These are phyloP conservation scores for Serrognathus titanus DNA, from an alignment of 2,888 invertebrate species.

Conservation along the genomic window DNA sequence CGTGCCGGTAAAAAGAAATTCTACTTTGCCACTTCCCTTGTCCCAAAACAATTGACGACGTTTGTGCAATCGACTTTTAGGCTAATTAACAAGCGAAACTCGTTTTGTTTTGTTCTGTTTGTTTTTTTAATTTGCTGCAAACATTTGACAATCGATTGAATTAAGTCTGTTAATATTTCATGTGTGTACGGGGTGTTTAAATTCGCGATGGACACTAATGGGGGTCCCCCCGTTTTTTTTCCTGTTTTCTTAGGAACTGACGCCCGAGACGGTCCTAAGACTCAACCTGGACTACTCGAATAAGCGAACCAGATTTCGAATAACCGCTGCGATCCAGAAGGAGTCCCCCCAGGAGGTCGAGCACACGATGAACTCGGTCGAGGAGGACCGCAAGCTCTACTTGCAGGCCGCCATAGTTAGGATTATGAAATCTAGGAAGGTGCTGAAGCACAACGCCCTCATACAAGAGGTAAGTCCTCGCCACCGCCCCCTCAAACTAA, in stretches of 20 bases:
- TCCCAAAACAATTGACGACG: too few species aligned
- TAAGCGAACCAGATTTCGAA: slow-evolving; percentile 87
- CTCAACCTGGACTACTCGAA: slow-evolving; percentile 83
- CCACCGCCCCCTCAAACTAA: too few species aligned
- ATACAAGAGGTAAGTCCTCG: slow-evolving; percentile 72
- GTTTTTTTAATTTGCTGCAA: too few species aligned
- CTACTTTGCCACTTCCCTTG: too few species aligned
- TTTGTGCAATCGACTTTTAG: too few species aligned
- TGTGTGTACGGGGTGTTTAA: too few species aligned
- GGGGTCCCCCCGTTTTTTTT: slow-evolving; percentile 19
- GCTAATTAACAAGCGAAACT: too few species aligned
- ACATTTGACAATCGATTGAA: too few species aligned
- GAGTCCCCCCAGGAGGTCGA: slow-evolving; percentile 77
- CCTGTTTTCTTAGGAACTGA: slow-evolving; percentile 39
- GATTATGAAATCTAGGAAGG: slow-evolving; percentile 63
- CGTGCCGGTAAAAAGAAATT: too few species aligned
- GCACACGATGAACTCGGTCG: slow-evolving; percentile 75
- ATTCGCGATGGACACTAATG: not conserved
- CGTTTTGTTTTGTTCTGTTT: too few species aligned
- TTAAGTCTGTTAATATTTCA: too few species aligned
- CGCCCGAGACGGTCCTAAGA: slow-evolving; percentile 53
- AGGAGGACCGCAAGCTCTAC: slow-evolving; percentile 93
- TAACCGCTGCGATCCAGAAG: slow-evolving; percentile 73
- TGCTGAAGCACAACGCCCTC: slow-evolving; percentile 78
- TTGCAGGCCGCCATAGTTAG: slow-evolving; percentile 87